A percentile compares a stretch with the other conserved stretches of the same genome.
Conservation (phyloP, 2,797 vertebrate species). For the Centropyge bicolor region DNA sequence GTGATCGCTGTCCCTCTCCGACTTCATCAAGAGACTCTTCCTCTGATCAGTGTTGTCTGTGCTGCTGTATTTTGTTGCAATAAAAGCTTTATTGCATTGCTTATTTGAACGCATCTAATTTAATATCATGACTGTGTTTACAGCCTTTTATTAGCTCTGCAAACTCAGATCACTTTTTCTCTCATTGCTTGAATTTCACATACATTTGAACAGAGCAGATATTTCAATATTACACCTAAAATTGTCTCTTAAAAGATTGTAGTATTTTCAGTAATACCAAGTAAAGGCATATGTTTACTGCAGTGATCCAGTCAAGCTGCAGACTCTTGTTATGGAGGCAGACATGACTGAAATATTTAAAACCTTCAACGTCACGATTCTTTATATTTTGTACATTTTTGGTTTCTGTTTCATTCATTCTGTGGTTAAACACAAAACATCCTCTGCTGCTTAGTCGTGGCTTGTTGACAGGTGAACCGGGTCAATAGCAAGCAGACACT, state of each 20-base stretch:
- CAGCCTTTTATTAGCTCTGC: too few species aligned
- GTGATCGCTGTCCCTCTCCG: neutral
- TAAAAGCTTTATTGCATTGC: neutral
- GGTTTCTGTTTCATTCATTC: neutral
- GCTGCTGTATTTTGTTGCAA: neutral
- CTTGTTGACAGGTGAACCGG: neutral
- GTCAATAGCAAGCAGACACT: neutral
- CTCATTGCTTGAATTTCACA: too few species aligned
- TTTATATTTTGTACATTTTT: neutral
- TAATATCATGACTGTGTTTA: neutral
- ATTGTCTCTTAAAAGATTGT: too few species aligned
- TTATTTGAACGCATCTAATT: neutral
- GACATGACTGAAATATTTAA: too few species aligned
- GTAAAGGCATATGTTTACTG: too few species aligned
- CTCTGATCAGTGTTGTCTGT: neutral
- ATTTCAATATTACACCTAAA: too few species aligned
- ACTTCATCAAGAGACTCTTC: constrained; percentile 3
- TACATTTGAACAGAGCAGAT: too few species aligned
- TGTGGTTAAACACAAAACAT: neutral
- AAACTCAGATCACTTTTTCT: too few species aligned
- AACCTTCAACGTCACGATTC: too few species aligned
- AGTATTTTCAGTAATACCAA: too few species aligned
- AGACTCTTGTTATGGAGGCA: too few species aligned
- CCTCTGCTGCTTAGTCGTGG: neutral
- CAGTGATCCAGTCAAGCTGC: too few species aligned